A percentile compares a stretch with the other conserved stretches of the same genome.
Conservation (phyloP, 92 coral and sea anemone species). For the Blastomussa wellsi region DNA sequence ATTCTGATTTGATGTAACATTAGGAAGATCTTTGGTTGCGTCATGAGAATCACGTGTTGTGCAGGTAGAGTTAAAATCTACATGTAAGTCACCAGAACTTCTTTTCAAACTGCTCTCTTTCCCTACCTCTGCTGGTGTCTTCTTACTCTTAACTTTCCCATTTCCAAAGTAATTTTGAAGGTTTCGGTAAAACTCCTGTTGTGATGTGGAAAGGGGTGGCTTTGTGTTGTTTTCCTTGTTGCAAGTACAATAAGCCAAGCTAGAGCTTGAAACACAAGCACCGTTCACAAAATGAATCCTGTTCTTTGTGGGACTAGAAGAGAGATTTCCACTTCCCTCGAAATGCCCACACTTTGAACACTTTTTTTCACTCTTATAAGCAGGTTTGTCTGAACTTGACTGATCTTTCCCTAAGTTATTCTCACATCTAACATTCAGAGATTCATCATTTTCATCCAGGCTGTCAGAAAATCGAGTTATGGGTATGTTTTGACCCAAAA, state of each 20-base stretch:
- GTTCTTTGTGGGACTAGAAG: slow-evolving; percentile 1
- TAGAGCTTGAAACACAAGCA: slow-evolving; percentile 33
- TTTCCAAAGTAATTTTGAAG: slow-evolving; percentile 62
- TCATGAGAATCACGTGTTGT: neutral
- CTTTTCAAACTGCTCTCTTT: neutral
- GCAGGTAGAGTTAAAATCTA: neutral
- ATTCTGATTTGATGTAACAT: neutral
- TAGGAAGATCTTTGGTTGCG: neutral
- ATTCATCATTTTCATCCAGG: neutral
- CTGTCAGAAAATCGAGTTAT: neutral
- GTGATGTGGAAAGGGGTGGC: slow-evolving; percentile 37
- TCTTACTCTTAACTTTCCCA: slow-evolving; percentile 50
- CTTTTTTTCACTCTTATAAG: neutral
- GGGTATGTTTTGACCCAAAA: neutral
- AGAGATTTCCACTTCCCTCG: neutral
- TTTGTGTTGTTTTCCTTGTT: slow-evolving; percentile 10
- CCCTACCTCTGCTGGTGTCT: slow-evolving; percentile 2
- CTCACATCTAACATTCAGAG: neutral
- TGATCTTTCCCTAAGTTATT: neutral
- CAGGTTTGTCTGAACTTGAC: neutral
- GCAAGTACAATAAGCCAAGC: slow-evolving; percentile 11
- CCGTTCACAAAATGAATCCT: slow-evolving; percentile 49
- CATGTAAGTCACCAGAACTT: neutral
- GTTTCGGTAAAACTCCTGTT: slow-evolving; percentile 65
- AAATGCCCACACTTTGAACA: slow-evolving; percentile 27